Evolutionary conservation across 2,113 vertebrate genomes (phyloP).

Genomic region (Axis porcinus): DNA sequence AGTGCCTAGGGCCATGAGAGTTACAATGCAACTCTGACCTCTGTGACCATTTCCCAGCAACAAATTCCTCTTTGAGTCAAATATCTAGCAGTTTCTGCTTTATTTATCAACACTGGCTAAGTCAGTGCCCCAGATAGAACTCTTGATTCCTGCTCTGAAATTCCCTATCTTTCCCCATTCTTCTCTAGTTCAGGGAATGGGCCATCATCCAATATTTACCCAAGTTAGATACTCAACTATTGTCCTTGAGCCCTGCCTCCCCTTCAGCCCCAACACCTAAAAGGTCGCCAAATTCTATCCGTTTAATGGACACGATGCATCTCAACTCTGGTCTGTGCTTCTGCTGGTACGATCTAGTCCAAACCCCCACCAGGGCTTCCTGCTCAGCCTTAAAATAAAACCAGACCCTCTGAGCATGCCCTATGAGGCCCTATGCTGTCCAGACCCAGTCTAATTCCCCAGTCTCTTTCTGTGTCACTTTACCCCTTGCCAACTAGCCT

Average conservation of each 20-base stretch:
- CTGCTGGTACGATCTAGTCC: background rate
- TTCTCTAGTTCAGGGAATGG: background rate
- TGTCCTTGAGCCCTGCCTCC: background rate
- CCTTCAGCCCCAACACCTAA: background rate
- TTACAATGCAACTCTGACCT: background rate
- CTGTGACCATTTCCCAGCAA: background rate
- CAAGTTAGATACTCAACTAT: background rate
- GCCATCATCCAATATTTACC: background rate
- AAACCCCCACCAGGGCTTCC: background rate
- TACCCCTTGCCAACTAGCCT: background rate
- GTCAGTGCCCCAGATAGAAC: background rate
- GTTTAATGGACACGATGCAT: background rate
- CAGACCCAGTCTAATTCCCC: background rate
- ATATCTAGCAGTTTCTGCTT: background rate
- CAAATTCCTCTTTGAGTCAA: background rate
- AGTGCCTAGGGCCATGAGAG: background rate
- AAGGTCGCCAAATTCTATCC: background rate
- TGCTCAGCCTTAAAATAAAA: background rate
- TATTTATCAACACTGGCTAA: background rate
- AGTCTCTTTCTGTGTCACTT: background rate
- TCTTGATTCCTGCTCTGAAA: background rate
- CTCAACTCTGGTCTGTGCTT: background rate
- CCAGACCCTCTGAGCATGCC: accelerated
- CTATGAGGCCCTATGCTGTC: background rate
- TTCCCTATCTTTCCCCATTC: background rate